Evolutionary conservation across 2,113 vertebrate species (phyloP).

Genomic region (Pristiophorus japonicus): DNA sequence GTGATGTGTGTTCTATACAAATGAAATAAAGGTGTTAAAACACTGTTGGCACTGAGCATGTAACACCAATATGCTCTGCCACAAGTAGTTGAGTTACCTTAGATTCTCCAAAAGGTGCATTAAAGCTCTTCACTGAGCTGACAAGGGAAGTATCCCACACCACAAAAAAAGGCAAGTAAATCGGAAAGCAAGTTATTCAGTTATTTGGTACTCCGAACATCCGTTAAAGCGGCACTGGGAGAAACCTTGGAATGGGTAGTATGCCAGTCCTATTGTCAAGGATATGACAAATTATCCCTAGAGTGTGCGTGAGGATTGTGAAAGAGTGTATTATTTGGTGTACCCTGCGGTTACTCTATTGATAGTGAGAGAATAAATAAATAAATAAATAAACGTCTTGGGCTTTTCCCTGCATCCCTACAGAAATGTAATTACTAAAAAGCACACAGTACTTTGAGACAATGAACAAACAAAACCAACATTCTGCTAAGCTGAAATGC

Average conservation of each 20-base stretch:
- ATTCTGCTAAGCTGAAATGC: constrained; percentile 42
- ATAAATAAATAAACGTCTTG: not conserved
- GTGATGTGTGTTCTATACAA: not conserved
- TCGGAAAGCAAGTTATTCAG: not conserved
- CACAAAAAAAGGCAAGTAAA: not conserved
- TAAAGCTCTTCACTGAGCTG: too few species aligned
- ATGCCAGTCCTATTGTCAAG: not conserved
- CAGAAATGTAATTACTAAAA: not conserved
- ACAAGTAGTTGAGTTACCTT: not conserved
- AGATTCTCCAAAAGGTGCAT: not conserved
- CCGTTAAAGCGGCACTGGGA: not conserved
- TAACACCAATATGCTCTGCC: not conserved
- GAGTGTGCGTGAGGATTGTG: not conserved
- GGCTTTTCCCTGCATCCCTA: not conserved
- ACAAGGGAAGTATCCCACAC: not conserved
- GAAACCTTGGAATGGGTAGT: not conserved
- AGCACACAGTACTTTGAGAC: not conserved
- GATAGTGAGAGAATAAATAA: not conserved
- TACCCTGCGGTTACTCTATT: not conserved
- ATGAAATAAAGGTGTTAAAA: not conserved
- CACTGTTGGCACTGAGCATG: not conserved
- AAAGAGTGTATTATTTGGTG: not conserved
- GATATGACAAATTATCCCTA: too few species aligned
- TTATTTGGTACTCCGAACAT: not conserved
- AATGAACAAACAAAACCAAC: not conserved